phyloP scores from a whole-genome alignment of 1,140 invertebrate genomes.

The Tigriopus japonicus region DNA sequence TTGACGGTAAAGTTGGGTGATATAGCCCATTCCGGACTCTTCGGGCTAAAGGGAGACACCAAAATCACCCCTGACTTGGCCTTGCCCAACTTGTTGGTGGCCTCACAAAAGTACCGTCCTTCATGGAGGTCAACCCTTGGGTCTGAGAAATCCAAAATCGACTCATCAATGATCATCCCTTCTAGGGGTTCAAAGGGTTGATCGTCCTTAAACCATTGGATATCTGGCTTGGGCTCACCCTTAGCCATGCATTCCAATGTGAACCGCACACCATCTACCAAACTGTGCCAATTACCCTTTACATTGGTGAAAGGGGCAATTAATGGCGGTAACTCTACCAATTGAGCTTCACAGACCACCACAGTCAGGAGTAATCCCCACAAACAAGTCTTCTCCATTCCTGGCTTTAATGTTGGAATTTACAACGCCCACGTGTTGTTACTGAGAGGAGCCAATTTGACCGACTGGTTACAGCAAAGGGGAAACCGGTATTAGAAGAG shows the following conservation, averaged over 20 bases:
- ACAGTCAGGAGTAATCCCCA: no score
- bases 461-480: no score
- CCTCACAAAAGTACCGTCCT: conserved; percentile 4
- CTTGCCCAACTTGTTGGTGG: neutral
- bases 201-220: conserved; percentile 2
- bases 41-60: neutral
- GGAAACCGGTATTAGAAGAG: no score
- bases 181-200: neutral
- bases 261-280: neutral
- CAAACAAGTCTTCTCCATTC: no score
- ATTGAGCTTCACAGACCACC: no score
- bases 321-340: no score
- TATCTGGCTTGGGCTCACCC: neutral
- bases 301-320: no score
- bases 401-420: no score
- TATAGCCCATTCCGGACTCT: neutral
- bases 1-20: neutral
- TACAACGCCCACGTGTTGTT: no score
- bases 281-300: no score
- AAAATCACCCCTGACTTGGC: conserved; percentile 5
- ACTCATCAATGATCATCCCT: neutral
- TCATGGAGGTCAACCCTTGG: neutral
- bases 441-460: no score
- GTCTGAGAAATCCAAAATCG: neutral
- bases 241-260: neutral